Conservation (phyloP, 1,140 invertebrate species). For the Sycobia sp. region DNA sequence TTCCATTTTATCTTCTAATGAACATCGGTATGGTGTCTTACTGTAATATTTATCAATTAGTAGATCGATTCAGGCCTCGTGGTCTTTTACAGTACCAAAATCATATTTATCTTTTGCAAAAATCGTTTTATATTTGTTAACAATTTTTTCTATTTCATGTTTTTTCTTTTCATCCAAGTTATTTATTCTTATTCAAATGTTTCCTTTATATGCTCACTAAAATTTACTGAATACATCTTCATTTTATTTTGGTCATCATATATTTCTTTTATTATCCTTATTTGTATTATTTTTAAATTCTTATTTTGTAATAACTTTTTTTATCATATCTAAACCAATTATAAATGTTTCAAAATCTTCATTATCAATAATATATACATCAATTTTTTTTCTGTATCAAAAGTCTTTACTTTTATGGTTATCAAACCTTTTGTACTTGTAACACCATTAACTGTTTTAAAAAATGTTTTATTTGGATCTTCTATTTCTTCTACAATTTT, state of each 20-base stretch:
- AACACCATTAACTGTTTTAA: slow-evolving; percentile 31
- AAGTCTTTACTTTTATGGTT: slow-evolving; percentile 33
- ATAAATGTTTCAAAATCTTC: slow-evolving; percentile 33
- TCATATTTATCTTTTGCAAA: slow-evolving; percentile 37
- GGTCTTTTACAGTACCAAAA: slow-evolving; percentile 27
- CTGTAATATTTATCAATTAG: slow-evolving; percentile 16
- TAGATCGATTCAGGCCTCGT: slow-evolving; percentile 31
- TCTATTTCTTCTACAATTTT: slow-evolving; percentile 33
- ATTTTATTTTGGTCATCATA: slow-evolving; percentile 2
- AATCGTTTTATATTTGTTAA: slow-evolving; percentile 25
- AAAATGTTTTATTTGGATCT: slow-evolving; percentile 12
- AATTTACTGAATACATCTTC: no score
- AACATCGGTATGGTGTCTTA: slow-evolving; percentile 7
- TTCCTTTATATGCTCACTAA: no score
- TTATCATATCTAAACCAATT: slow-evolving; percentile 30
- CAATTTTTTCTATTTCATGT: slow-evolving; percentile 17
- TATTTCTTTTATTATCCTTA: slow-evolving; percentile 2
- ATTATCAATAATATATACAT: slow-evolving; percentile 23
- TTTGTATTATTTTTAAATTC: slow-evolving; percentile 22
- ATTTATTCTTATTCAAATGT: not conserved
- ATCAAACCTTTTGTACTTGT: slow-evolving; percentile 20
- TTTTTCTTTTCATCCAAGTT: not conserved
- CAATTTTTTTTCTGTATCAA: slow-evolving; percentile 27
- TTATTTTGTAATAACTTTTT: slow-evolving; percentile 31
- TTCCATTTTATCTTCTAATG: slow-evolving; percentile 10